Evolutionary conservation across 1,140 invertebrate species (phyloP).

Genomic region (Hyposmocoma kahamanoa): DNA sequence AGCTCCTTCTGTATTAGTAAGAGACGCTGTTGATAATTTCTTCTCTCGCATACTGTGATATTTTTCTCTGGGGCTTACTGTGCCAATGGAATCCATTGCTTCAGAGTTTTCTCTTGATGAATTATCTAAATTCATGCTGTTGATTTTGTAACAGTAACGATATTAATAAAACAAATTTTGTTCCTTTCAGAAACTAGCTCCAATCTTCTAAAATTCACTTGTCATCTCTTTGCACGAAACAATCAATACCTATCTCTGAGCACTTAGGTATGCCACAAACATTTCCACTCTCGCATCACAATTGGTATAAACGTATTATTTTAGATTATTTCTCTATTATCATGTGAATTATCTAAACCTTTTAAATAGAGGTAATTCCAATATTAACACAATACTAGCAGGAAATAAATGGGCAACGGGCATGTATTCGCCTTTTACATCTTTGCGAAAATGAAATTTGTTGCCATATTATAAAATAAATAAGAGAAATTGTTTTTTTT

Average conservation of each 20-base stretch:
- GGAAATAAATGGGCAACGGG: no score
- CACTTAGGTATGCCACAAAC: neutral
- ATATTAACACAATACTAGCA: no score
- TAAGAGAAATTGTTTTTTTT: no score
- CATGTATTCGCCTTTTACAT: no score
- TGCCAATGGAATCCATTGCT: conserved; percentile 51
- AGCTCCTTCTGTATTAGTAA: conserved; percentile 78
- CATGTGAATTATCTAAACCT: no score
- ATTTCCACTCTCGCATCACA: no score
- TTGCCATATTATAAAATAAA: no score
- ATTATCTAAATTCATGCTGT: conserved; percentile 67
- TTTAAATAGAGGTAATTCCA: no score
- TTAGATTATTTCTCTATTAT: no score
- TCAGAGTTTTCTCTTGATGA: conserved; percentile 64
- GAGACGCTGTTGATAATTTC: conserved; percentile 84
- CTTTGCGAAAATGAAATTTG: no score
- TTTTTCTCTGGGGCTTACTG: conserved; percentile 63
- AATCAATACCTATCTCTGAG: conserved; percentile 3
- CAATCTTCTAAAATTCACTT: neutral
- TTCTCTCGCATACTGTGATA: conserved; percentile 81
- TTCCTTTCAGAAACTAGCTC: neutral
- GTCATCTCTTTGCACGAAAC: neutral
- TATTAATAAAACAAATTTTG: neutral
- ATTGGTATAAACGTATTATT: no score
- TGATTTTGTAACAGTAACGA: neutral